phyloP scores from a whole-genome alignment of 2,888 invertebrate species.

The Apamea epomidion region DNA sequence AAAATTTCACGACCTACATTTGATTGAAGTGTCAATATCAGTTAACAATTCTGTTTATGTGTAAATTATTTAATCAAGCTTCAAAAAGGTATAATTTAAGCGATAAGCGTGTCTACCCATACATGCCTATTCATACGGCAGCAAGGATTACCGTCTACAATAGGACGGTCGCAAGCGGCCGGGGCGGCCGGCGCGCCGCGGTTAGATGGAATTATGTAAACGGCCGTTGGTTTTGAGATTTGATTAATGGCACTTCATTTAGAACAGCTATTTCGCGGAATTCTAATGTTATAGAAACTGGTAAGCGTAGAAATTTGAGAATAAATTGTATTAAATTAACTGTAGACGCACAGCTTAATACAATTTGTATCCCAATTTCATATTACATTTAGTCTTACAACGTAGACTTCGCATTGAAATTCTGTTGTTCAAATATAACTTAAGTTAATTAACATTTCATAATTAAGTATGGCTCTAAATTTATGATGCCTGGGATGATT shows the following conservation, averaged over 20 bases:
- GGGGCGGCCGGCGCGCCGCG: conserved; percentile 65
- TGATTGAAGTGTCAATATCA: conserved; percentile 11
- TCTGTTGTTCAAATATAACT: conserved; percentile 48
- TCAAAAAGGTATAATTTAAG: conserved; percentile 34
- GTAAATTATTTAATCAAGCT: conserved; percentile 29
- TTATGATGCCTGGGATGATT: conserved; percentile 43
- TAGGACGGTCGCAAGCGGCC: conserved; percentile 61
- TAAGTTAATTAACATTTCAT: conserved; percentile 44
- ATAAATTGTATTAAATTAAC: conserved; percentile 64
- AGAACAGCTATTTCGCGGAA: conserved; percentile 71
- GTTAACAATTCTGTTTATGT: conserved; percentile 1
- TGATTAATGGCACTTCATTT: conserved; percentile 79
- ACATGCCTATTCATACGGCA: conserved; percentile 48
- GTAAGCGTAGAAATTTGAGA: conserved; percentile 51
- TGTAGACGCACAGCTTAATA: conserved; percentile 45
- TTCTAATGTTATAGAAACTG: conserved; percentile 68
- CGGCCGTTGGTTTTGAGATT: conserved; percentile 76
- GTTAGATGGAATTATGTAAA: conserved; percentile 73
- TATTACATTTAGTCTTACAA: conserved; percentile 45
- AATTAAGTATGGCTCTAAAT: conserved; percentile 40
- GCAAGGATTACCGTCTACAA: conserved; percentile 56
- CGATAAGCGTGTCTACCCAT: conserved; percentile 17
- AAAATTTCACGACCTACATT: not conserved
- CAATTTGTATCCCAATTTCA: conserved; percentile 51
- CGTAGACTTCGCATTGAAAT: conserved; percentile 23